A percentile compares a stretch with the other conserved stretches of the same genome.
Evolutionary conservation across 2,113 vertebrate species (phyloP).

Genomic region (Mustelus asterias): DNA sequence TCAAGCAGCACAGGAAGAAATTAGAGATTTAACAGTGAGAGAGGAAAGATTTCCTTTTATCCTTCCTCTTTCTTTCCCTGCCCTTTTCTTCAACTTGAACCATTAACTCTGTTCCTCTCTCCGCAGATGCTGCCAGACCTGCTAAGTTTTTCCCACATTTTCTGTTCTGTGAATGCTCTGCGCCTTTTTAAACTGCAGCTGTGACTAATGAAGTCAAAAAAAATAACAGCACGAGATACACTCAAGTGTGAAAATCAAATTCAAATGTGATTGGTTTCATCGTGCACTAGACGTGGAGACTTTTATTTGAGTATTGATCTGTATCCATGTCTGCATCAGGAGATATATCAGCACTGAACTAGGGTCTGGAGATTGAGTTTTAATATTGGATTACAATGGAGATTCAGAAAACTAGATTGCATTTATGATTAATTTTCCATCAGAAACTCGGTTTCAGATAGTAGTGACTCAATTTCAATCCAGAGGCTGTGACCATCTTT

Average conservation of each 20-base stretch:
- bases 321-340: neutral
- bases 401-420: neutral
- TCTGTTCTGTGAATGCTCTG: neutral
- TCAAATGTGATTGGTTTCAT: neutral
- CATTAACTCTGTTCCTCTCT: neutral
- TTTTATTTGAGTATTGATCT: neutral
- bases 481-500: neutral
- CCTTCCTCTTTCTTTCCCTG: neutral
- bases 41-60: neutral
- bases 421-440: neutral
- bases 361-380: neutral
- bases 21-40: neutral
- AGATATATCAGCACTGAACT: neutral
- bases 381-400: neutral
- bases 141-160: neutral
- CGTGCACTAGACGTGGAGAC: neutral
- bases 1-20: neutral
- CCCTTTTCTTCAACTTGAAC: neutral
- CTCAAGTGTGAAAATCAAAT: neutral
- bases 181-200: neutral
- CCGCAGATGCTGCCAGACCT: neutral
- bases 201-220: neutral
- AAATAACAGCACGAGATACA: neutral
- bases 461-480: neutral
- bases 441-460: neutral